Percentiles rank a stretch among this genome's conserved stretches.
Conservation (phyloP, 2,797 vertebrate species). For the Helostoma temminkii region DNA sequence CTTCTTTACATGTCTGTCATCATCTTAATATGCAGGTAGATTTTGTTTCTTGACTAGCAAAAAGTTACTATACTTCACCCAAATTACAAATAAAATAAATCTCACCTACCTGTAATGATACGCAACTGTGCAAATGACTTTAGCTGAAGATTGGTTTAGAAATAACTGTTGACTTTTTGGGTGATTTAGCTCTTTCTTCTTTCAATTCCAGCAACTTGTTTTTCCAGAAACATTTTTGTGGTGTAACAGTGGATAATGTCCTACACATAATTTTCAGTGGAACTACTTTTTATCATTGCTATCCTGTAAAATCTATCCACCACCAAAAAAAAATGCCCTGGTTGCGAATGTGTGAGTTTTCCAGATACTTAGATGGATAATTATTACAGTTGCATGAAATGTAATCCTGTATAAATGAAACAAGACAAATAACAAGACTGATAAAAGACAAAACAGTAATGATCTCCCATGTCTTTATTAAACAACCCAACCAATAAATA, state of each 20-base stretch:
- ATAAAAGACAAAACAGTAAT: too few relatives aligned
- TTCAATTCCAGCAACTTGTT: neutral
- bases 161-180: too few relatives aligned
- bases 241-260: neutral
- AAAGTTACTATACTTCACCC: neutral
- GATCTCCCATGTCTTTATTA: too few relatives aligned
- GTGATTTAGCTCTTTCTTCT: neutral
- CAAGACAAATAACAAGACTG: too few relatives aligned
- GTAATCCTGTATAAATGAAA: too few relatives aligned
- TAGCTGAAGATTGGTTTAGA: too few relatives aligned
- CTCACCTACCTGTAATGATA: neutral
- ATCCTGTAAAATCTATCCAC: neutral
- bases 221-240: neutral
- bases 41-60: too few relatives aligned
- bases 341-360: neutral
- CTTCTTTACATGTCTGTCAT: constrained; percentile 1
- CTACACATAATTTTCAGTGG: neutral
- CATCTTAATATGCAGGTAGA: neutral
- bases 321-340: neutral
- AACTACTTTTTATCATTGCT: neutral
- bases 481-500: too few relatives aligned
- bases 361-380: too few relatives aligned
- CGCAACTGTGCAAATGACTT: too few relatives aligned
- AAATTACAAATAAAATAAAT: constrained; percentile 3
- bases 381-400: too few relatives aligned